phyloP scores from a whole-genome alignment of 1,140 invertebrate genomes.

The Platyscapa corneri region DNA sequence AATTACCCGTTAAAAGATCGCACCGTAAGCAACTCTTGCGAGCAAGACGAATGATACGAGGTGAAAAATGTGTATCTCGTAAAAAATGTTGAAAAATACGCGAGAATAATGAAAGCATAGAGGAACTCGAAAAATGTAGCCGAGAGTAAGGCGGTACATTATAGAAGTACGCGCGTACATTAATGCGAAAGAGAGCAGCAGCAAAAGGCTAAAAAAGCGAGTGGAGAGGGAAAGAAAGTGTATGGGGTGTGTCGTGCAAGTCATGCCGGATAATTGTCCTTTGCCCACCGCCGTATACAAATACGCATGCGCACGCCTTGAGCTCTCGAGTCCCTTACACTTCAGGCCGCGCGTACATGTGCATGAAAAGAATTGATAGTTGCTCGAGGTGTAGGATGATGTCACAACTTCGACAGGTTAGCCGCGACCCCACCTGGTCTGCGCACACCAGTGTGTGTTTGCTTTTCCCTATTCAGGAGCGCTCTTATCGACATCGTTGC shows the following conservation, averaged over 20 bases:
- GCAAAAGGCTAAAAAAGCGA: not conserved
- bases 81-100: not conserved
- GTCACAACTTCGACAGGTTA: constrained; percentile 46
- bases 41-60: constrained; percentile 21
- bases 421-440: constrained; percentile 37
- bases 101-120: not conserved
- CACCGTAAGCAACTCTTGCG: not conserved
- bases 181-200: constrained; percentile 1
- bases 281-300: not conserved
- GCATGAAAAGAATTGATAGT: constrained; percentile 43
- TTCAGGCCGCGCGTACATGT: not conserved
- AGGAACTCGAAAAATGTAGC: constrained; percentile 11
- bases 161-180: constrained; percentile 21
- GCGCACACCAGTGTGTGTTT: constrained; percentile 39
- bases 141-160: not conserved
- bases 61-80: not conserved
- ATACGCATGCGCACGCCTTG: constrained; percentile 8
- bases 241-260: constrained; percentile 65
- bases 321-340: not conserved
- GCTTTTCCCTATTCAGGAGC: constrained; percentile 38
- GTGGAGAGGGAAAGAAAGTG: not conserved
- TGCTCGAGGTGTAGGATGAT: constrained; percentile 45
- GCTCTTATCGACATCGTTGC: constrained; percentile 27
- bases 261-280: constrained; percentile 70
- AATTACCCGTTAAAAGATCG: constrained; percentile 10